Percentiles rank a stretch among this genome's conserved stretches.
Conservation (phyloP, 1,140 invertebrate species). For the Aphelinus atriplicis region DNA sequence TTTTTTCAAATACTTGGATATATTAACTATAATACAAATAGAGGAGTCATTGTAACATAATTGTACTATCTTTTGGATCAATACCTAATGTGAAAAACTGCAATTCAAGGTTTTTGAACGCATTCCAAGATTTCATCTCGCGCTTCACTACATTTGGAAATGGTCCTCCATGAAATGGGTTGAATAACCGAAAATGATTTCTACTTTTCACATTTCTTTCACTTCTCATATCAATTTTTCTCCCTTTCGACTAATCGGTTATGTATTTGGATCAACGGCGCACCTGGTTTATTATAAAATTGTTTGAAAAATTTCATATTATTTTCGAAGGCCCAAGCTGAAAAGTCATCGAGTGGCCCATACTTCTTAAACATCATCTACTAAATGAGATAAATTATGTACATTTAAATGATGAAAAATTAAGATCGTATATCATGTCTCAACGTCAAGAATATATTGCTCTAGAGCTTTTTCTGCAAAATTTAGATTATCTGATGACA, state of each 20-base stretch:
- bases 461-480: not conserved
- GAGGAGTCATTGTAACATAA: too few relatives aligned
- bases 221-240: not conserved
- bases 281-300: constrained; percentile 21
- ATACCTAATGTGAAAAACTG: not conserved
- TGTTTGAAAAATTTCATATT: constrained; percentile 30
- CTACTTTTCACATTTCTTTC: not conserved
- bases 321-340: constrained; percentile 26
- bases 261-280: constrained; percentile 14
- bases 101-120: not conserved
- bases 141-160: not conserved
- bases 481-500: not conserved
- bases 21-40: constrained; percentile 30
- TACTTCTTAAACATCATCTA: constrained; percentile 44
- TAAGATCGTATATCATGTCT: not conserved
- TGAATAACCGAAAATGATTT: not conserved
- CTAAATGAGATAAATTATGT: constrained; percentile 43
- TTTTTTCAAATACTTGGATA: not conserved
- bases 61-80: constrained; percentile 1
- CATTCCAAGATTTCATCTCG: not conserved
- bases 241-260: too few relatives aligned
- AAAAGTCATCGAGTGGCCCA: constrained; percentile 38
- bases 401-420: constrained; percentile 40
- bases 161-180: not conserved
- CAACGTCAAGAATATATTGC: not conserved